Evolutionary conservation across 2,797 vertebrate species (phyloP).

Genomic region (Macropodus opercularis): DNA sequence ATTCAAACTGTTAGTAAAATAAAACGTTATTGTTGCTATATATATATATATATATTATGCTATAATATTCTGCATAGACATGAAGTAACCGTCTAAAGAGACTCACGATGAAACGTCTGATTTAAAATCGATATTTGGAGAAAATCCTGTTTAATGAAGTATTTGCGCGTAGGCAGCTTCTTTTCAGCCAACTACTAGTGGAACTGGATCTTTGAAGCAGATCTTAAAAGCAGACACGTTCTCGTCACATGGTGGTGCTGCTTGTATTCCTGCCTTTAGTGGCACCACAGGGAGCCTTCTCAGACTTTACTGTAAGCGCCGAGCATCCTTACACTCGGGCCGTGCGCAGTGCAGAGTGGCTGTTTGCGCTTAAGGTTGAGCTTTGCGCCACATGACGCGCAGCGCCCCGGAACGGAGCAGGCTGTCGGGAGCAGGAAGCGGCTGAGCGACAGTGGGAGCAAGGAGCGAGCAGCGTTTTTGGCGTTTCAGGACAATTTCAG

Average conservation of each 20-base stretch:
- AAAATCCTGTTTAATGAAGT: too few relatives aligned
- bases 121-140: too few relatives aligned
- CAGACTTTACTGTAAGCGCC: background rate
- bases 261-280: background rate
- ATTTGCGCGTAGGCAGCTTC: background rate
- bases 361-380: constrained; percentile 42
- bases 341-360: background rate
- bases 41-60: too few relatives aligned
- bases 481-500: constrained; percentile 7
- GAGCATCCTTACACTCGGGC: too few relatives aligned
- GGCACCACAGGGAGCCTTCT: background rate
- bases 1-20: too few relatives aligned
- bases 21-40: too few relatives aligned
- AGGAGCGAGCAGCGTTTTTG: constrained; percentile 3
- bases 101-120: background rate
- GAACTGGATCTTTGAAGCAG: too few relatives aligned
- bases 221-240: too few relatives aligned
- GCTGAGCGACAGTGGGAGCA: constrained; percentile 14
- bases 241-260: background rate
- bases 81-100: too few relatives aligned
- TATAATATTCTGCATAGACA: too few relatives aligned
- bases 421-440: constrained; percentile 45
- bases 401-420: constrained; percentile 42
- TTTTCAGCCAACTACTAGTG: too few relatives aligned
- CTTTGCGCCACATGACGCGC: constrained; percentile 30